Conservation (phyloP, 2,113 vertebrate genomes). For the Porphyrio hochstetteri region DNA sequence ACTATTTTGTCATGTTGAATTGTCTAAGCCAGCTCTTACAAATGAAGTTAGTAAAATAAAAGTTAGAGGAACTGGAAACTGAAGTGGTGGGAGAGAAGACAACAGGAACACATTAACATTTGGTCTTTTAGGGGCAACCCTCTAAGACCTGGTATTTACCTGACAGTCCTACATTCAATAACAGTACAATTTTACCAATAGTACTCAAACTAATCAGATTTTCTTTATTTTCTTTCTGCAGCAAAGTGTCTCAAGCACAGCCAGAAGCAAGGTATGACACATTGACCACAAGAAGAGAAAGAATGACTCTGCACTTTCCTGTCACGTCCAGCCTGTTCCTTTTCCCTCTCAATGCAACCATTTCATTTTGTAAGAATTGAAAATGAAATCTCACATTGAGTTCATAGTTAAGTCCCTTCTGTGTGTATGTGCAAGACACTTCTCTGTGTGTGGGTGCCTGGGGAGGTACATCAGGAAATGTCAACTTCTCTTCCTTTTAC, state of each 20-base stretch:
- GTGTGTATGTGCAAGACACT: neutral
- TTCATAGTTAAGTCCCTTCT: neutral
- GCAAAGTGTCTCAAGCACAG: neutral
- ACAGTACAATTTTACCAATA: neutral
- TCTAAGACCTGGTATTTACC: neutral
- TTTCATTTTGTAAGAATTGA: neutral
- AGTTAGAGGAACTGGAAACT: neutral
- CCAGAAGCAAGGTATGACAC: neutral
- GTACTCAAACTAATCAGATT: neutral
- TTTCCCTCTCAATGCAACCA: neutral
- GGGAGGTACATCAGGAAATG: neutral
- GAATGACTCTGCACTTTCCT: conserved; percentile 32
- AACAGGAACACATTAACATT: neutral
- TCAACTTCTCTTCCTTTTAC: neutral
- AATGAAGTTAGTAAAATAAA: neutral
- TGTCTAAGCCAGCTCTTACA: neutral
- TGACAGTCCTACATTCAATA: neutral
- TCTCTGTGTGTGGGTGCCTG: neutral
- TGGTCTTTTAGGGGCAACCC: neutral
- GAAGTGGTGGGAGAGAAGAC: neutral
- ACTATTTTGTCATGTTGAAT: neutral
- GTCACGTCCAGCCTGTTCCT: neutral
- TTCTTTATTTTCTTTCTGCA: conserved; percentile 22
- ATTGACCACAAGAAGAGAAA: conserved; percentile 19
- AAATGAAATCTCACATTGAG: neutral